Base-by-base conservation (phyloP, 2,113 vertebrate species). In the Hepsetus odoe region DNA sequence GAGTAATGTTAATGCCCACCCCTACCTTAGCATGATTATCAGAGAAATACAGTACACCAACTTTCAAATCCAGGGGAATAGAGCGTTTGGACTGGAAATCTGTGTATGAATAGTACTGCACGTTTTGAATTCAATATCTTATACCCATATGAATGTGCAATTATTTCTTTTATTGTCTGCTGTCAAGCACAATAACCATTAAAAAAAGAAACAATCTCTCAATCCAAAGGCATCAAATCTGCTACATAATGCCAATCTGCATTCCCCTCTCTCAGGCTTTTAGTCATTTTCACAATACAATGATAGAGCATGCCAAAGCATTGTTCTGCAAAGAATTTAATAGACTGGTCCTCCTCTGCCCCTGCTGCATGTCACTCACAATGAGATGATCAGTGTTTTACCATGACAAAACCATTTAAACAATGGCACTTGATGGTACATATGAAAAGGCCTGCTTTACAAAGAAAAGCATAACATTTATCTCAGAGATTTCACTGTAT, bases 371-470 rank as follows among this genome's bases (percentile, higher is more conserved):
- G 89, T 90, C 69, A 82, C 90, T 90, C 88, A 89, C 87, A 87
- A 87, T 87, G 61, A 65, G 61, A 65, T 38, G 61, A 65, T 65
- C 61, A 65, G 83, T 77, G 87, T 91, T 91, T 92, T 91, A 92
- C 83, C 90, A 91, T 91, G 77, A 91, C 91, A 92, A 92, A 53
- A 90, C 86, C 83, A 71, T 78, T 55, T 87, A 88, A 79, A 91
- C 90, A 92, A 92, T 90, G 49, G 86, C 77, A 77, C 51, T 64
- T 33, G 22, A 13, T 38, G 61, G 61, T 83, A 76, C 66, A 67
- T 79, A 82, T 79, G 80, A 78, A 86, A 82, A 85, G 76, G 85
- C 86, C 76, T 78, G 77, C 78, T n/a, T n/a, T n/a, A 74, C 79
- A 79, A 72, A 82, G 53, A 30, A 33, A 42, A 85, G 70, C 68